These are phyloP conservation scores for Chiridota heheva DNA, from an alignment of 35 echinoderm and acorn worm species.

Conservation along the genomic window DNA sequence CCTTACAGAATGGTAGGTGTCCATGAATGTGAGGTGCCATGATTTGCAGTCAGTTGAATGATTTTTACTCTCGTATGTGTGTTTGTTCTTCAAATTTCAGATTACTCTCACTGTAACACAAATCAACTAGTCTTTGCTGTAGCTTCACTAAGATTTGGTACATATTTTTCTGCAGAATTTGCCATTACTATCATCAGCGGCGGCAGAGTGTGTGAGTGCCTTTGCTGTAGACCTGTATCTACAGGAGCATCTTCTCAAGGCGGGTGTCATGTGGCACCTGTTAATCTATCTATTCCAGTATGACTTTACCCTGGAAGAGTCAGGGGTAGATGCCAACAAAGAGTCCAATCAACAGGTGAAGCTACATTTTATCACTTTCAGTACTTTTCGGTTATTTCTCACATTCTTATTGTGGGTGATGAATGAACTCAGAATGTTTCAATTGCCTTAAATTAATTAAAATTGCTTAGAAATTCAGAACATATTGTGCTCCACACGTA, in stretches of 20 bases:
- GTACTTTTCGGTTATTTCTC: too few species aligned
- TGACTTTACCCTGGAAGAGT: slow-evolving; percentile 95
- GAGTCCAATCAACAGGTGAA: slow-evolving; percentile 89
- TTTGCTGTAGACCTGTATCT: slow-evolving; percentile 88
- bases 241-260: slow-evolving; percentile 86
- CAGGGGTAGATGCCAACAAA: slow-evolving; percentile 73
- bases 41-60: too few species aligned
- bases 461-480: too few species aligned
- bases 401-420: background rate
- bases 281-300: slow-evolving; percentile 91
- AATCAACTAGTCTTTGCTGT: too few species aligned
- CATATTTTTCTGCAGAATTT: slow-evolving; percentile 83
- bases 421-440: background rate
- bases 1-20: too few species aligned
- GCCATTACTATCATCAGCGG: slow-evolving; percentile 51
- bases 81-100: too few species aligned
- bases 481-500: too few species aligned
- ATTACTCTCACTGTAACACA: too few species aligned
- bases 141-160: too few species aligned
- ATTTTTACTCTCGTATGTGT: too few species aligned
- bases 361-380: background rate
- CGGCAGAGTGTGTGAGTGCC: slow-evolving; percentile 93
- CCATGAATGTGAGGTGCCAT: too few species aligned
- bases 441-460: too few species aligned
- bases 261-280: slow-evolving; percentile 92